Evolutionary conservation across 2,888 invertebrate species (phyloP).

Genomic region (Melanostoma mellinum): DNA sequence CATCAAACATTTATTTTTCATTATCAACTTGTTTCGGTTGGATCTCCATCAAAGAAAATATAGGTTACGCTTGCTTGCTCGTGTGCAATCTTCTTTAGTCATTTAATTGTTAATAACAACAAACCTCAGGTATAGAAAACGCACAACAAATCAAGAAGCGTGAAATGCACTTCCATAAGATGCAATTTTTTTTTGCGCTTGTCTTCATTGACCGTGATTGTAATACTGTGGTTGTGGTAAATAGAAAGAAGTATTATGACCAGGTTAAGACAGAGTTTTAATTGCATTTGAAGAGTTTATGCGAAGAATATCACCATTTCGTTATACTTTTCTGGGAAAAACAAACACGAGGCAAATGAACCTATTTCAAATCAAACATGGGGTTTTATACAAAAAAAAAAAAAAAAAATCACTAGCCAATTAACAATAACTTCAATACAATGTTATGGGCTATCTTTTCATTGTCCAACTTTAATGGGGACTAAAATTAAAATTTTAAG

Average conservation of each 20-base stretch:
- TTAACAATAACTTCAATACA: no score
- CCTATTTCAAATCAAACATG: no score
- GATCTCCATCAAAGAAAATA: slow-evolving; percentile 42
- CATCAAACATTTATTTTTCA: slow-evolving; percentile 23
- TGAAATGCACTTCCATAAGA: slow-evolving; percentile 73
- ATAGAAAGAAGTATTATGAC: slow-evolving; percentile 28
- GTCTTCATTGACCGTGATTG: slow-evolving; percentile 17
- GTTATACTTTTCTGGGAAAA: neutral
- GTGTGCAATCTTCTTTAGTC: slow-evolving; percentile 46
- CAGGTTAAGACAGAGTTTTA: slow-evolving; percentile 42
- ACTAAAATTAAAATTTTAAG: no score
- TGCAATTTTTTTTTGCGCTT: slow-evolving; percentile 56
- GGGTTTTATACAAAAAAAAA: no score
- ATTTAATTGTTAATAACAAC: slow-evolving; percentile 59
- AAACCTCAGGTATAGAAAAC: slow-evolving; percentile 39
- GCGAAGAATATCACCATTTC: neutral
- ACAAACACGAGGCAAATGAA: neutral
- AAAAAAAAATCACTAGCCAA: no score
- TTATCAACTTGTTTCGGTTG: slow-evolving; percentile 38
- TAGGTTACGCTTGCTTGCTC: slow-evolving; percentile 61
- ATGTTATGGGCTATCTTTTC: no score
- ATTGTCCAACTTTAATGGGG: no score
- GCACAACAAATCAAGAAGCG: slow-evolving; percentile 74
- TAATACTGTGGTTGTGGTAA: slow-evolving; percentile 44
- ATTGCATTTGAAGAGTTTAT: slow-evolving; percentile 21